A percentile compares a stretch with the other conserved stretches of the same genome.
Conservation (phyloP, 2,113 vertebrate species). For the Rynchops niger region DNA sequence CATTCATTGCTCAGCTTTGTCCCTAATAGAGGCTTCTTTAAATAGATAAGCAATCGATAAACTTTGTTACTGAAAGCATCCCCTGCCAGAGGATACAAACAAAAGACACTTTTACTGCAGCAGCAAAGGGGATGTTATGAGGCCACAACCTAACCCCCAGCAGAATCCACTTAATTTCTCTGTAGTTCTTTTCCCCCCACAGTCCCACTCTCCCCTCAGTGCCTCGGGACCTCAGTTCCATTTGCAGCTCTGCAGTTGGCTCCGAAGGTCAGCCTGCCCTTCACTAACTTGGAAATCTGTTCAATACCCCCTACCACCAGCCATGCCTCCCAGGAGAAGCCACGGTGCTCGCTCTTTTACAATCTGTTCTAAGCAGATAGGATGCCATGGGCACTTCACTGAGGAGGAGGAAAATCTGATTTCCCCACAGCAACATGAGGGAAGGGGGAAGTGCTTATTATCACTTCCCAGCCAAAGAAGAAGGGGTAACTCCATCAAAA, state of each 20-base stretch:
- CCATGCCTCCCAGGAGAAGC: background rate
- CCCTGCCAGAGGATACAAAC: background rate
- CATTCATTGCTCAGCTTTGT: constrained; percentile 49
- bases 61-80: background rate
- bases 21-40: background rate
- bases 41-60: constrained; percentile 44
- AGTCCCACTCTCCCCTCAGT: background rate
- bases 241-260: background rate
- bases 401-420: background rate
- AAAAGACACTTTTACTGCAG: background rate
- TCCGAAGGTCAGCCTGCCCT: constrained; percentile 42
- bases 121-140: background rate
- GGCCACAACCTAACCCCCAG: constrained; percentile 11
- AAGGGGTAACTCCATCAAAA: background rate
- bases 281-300: background rate
- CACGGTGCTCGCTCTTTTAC: background rate
- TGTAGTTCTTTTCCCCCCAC: background rate
- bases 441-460: background rate
- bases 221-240: background rate
- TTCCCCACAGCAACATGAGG: accelerated
- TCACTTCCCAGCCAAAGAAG: background rate
- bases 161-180: constrained; percentile 47
- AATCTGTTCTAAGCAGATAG: background rate
- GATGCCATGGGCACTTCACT: background rate
- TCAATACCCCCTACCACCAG: background rate